Evolutionary conservation across 2,888 invertebrate species (phyloP).

Genomic region (Micropterix aruncella): DNA sequence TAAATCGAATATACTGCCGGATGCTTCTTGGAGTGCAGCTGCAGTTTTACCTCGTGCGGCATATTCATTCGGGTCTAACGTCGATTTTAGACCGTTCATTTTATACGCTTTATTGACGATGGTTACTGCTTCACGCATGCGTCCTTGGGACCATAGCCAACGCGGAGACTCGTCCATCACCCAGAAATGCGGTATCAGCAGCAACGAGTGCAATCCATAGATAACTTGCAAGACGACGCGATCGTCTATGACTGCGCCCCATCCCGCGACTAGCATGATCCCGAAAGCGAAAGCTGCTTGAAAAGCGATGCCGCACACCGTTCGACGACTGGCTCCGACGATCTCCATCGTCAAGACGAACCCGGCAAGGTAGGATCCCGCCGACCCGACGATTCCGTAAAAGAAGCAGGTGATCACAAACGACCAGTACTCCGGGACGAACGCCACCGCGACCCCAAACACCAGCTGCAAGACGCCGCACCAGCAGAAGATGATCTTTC

Average conservation of each 20-base stretch:
- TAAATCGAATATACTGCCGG: slow-evolving; percentile 53
- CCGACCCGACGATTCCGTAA: slow-evolving; percentile 72
- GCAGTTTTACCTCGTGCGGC: slow-evolving; percentile 44
- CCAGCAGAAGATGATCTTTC: slow-evolving; percentile 70
- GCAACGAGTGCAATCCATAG: slow-evolving; percentile 60
- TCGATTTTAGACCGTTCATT: slow-evolving; percentile 48
- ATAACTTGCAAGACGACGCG: slow-evolving; percentile 60
- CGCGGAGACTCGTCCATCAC: slow-evolving; percentile 79
- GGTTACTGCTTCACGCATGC: slow-evolving; percentile 53
- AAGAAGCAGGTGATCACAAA: slow-evolving; percentile 53
- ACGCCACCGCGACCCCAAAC: slow-evolving; percentile 59
- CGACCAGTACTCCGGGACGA: slow-evolving; percentile 62
- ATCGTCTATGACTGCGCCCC: slow-evolving; percentile 66
- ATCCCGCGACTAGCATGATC: slow-evolving; percentile 69
- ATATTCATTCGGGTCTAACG: slow-evolving; percentile 49
- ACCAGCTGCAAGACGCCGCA: slow-evolving; percentile 62
- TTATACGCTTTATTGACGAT: slow-evolving; percentile 66
- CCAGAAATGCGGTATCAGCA: slow-evolving; percentile 74
- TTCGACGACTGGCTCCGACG: slow-evolving; percentile 66
- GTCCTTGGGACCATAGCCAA: slow-evolving; percentile 78
- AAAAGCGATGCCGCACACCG: slow-evolving; percentile 66
- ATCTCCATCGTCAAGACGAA: slow-evolving; percentile 69
- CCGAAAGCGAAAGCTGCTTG: slow-evolving; percentile 68
- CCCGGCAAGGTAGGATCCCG: slow-evolving; percentile 58
- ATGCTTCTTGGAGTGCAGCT: slow-evolving; percentile 23